Evolutionary conservation across 2,113 vertebrate genomes (phyloP).

Genomic region (Isurus oxyrinchus): DNA sequence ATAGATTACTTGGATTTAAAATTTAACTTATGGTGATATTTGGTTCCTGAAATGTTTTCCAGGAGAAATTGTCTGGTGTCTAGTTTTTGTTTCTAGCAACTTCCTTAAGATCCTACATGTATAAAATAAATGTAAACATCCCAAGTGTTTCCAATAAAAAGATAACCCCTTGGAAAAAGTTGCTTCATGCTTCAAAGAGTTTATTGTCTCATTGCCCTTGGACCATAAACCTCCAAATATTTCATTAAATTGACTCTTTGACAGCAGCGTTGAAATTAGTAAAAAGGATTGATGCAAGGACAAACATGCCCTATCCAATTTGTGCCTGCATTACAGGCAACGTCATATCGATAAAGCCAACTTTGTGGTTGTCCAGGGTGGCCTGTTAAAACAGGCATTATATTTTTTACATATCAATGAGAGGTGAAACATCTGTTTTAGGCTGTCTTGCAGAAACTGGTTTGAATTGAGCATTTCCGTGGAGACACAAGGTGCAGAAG

Average conservation of each 20-base stretch:
- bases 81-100: background rate
- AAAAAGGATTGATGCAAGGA: no score
- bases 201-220: background rate
- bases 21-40: background rate
- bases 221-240: no score
- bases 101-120: background rate
- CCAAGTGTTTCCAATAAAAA: background rate
- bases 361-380: background rate
- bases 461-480: background rate
- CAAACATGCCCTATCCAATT: background rate
- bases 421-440: background rate
- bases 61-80: background rate
- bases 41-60: background rate
- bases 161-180: background rate
- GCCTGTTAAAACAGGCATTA: background rate
- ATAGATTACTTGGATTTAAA: background rate
- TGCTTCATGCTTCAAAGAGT: background rate
- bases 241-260: no score
- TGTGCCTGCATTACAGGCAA: background rate
- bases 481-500: background rate
- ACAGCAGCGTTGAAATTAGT: no score
- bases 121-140: background rate
- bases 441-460: background rate
- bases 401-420: background rate
- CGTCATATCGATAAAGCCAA: background rate